phyloP scores from a whole-genome alignment of 2,888 invertebrate genomes.

The Drosophila seclusa region DNA sequence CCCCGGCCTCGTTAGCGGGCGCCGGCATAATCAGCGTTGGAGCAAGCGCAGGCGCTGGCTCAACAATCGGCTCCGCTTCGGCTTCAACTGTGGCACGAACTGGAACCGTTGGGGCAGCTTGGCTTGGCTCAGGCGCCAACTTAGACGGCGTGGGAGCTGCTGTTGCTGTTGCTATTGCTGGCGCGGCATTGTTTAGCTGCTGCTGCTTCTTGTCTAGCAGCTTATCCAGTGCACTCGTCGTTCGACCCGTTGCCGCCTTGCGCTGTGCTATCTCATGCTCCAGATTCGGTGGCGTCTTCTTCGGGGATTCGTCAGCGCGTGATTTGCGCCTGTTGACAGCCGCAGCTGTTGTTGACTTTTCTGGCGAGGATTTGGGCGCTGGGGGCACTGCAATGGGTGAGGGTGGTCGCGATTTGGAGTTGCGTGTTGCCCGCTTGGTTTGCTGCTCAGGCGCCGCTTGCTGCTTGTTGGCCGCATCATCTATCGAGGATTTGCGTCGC shows the following conservation, averaged over 20 bases:
- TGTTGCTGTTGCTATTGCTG: constrained; percentile 5
- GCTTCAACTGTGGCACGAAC: constrained; percentile 7
- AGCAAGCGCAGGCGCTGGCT: constrained; percentile 46
- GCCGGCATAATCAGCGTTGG: not conserved
- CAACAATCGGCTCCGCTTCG: constrained; percentile 59
- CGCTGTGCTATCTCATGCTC: constrained; percentile 83
- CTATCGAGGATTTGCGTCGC: constrained; percentile 74
- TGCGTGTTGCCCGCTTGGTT: constrained; percentile 69
- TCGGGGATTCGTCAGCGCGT: constrained; percentile 62
- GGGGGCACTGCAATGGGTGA: constrained; percentile 22
- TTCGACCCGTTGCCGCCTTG: constrained; percentile 75
- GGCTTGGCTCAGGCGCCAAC: constrained; percentile 15
- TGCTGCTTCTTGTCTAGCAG: constrained; percentile 86
- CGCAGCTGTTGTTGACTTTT: constrained; percentile 38
- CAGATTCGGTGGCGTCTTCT: constrained; percentile 68
- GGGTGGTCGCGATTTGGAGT: constrained; percentile 71
- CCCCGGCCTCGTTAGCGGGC: constrained; percentile 63
- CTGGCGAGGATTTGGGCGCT: constrained; percentile 46
- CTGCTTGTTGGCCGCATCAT: constrained; percentile 71
- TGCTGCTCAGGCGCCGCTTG: constrained; percentile 27
- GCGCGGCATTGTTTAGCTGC: constrained; percentile 72
- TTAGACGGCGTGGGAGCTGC: not conserved
- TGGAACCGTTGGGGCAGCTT: constrained; percentile 9
- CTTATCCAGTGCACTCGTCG: constrained; percentile 86
- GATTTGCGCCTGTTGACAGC: constrained; percentile 46